Evolutionary conservation across 1,140 invertebrate genomes (phyloP).

Genomic region (Hyphantria cunea): DNA sequence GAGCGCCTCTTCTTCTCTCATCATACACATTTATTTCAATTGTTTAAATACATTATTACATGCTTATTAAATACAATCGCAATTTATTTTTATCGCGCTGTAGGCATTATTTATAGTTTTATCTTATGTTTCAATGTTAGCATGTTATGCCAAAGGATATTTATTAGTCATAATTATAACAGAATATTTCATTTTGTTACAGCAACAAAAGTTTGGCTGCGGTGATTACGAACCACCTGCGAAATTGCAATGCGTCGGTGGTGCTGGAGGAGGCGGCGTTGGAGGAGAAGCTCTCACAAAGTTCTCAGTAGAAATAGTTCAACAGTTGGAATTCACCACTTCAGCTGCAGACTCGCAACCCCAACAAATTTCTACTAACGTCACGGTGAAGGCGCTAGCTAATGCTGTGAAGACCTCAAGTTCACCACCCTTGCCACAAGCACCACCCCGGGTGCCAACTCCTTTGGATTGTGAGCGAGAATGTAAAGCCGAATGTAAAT

Average conservation of each 20-base stretch:
- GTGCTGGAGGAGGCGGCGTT: constrained; percentile 59
- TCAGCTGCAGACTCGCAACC: constrained; percentile 90
- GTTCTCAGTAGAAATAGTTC: constrained; percentile 95
- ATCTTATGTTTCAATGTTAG: too few species aligned
- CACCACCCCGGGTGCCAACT: constrained; percentile 71
- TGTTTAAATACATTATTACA: too few species aligned
- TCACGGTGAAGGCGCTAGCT: constrained; percentile 94
- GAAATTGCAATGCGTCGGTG: constrained; percentile 87
- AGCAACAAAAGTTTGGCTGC: constrained; percentile 93
- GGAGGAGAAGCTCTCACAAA: constrained; percentile 87
- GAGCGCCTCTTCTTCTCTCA: too few species aligned
- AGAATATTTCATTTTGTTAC: constrained; percentile 73
- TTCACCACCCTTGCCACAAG: constrained; percentile 77
- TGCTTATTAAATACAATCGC: too few species aligned
- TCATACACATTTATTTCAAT: too few species aligned
- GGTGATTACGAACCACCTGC: constrained; percentile 91
- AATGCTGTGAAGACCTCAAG: constrained; percentile 91
- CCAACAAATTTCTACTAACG: constrained; percentile 95
- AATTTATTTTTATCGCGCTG: too few species aligned
- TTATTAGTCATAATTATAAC: too few species aligned
- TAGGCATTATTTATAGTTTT: too few species aligned
- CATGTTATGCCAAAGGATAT: too few species aligned
- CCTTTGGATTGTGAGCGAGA: constrained; percentile 82
- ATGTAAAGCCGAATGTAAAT: constrained; percentile 88
- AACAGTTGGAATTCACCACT: constrained; percentile 93